phyloP scores from a whole-genome alignment of 2,113 vertebrate species.

The Saccopteryx bilineata region DNA sequence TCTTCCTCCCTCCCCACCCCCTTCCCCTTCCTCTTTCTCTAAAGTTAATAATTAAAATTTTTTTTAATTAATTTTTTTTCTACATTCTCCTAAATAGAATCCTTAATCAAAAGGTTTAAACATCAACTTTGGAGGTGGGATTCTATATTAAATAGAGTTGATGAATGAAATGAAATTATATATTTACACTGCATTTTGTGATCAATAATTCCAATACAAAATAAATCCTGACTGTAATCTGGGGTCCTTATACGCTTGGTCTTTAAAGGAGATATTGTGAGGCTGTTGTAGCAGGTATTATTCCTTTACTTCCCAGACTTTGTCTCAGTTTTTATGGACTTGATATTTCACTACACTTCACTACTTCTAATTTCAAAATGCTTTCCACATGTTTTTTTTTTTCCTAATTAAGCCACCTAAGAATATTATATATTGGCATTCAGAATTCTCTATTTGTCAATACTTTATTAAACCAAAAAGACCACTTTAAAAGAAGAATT shows the following conservation, averaged over 20 bases:
- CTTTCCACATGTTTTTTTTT: no score
- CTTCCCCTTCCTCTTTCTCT: no score
- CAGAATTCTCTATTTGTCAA: constrained; percentile 2
- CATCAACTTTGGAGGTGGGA: background rate
- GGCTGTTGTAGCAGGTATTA: background rate
- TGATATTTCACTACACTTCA: background rate
- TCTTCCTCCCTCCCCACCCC: no score
- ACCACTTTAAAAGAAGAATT: background rate
- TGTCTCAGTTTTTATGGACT: background rate
- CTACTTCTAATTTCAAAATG: background rate
- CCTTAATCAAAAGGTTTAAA: background rate
- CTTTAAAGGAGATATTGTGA: background rate
- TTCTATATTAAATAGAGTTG: background rate
- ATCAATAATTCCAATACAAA: background rate
- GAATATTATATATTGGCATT: background rate
- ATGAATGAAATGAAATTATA: background rate
- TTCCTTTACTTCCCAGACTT: background rate
- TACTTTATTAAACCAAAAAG: constrained; percentile 1
- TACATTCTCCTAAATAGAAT: background rate
- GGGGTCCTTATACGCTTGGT: background rate
- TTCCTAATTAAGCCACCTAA: background rate
- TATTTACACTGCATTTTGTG: background rate
- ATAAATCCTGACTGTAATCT: background rate
- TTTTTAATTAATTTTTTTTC: background rate
- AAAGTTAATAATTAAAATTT: background rate